Conservation (phyloP, 2,797 vertebrate species). For the Muscicapa comitata region DNA sequence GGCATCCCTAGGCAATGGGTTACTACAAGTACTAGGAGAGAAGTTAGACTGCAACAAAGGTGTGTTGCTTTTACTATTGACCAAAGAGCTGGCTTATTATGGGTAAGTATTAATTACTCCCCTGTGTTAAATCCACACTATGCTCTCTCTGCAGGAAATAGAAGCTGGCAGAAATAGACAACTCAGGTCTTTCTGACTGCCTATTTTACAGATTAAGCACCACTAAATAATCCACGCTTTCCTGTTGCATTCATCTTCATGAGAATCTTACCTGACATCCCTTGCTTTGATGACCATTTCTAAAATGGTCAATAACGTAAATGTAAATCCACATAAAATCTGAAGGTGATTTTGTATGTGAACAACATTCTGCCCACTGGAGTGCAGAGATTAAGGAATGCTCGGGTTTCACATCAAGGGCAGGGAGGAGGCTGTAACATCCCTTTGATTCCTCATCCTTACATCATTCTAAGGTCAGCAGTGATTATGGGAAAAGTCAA, state of each 20-base stretch:
- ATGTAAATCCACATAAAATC: background rate
- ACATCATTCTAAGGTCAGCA: background rate
- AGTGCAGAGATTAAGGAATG: background rate
- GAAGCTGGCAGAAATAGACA: background rate
- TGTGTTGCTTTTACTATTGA: background rate
- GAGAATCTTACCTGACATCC: rapidly evolving
- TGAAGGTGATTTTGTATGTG: background rate
- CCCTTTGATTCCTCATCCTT: background rate
- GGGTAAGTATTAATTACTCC: background rate
- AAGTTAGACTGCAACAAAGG: background rate
- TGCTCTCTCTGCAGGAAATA: background rate
- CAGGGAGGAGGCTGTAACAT: background rate
- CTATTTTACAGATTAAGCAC: background rate
- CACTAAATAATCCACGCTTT: background rate
- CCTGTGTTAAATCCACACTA: background rate
- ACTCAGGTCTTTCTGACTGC: background rate
- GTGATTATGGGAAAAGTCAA: background rate
- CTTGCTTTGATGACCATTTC: background rate
- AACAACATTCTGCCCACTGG: background rate
- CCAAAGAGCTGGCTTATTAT: background rate
- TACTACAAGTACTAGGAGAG: background rate
- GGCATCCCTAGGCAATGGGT: background rate
- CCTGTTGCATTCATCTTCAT: background rate
- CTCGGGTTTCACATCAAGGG: background rate
- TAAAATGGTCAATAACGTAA: background rate